These are phyloP conservation scores for Onthophagus taurus DNA, from an alignment of 1,140 invertebrate genomes.

Conservation along the genomic window DNA sequence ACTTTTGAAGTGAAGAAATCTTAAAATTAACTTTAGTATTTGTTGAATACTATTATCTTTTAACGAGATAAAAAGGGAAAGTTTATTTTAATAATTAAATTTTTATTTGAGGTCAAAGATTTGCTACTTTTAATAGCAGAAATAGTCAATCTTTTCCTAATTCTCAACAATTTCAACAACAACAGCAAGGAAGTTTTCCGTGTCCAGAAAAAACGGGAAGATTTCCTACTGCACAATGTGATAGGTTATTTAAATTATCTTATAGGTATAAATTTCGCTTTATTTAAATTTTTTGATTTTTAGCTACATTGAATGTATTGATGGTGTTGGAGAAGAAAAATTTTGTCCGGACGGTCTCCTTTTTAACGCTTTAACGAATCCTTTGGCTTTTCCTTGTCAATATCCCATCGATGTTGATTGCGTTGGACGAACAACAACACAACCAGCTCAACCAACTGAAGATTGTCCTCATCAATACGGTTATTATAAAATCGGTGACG, in stretches of 20 bases:
- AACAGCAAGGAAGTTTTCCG: no score
- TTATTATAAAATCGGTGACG: constrained; percentile 64
- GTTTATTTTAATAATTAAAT: no score
- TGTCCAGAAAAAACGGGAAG: constrained; percentile 62
- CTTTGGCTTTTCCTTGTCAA: constrained; percentile 67
- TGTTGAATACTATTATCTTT: no score
- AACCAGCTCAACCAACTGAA: constrained; percentile 54
- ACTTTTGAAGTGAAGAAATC: no score
- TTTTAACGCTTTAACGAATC: constrained; percentile 63
- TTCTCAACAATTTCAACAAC: no score
- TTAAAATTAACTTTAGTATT: no score
- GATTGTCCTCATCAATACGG: constrained; percentile 81
- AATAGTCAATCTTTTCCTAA: no score
- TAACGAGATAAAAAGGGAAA: no score
- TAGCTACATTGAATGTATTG: constrained; percentile 54
- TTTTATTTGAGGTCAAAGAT: no score
- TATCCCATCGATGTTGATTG: constrained; percentile 78
- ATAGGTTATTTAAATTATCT: constrained; percentile 37
- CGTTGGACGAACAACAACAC: constrained; percentile 53
- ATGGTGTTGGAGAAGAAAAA: constrained; percentile 64
- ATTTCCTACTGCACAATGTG: constrained; percentile 63
- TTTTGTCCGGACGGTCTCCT: constrained; percentile 75
- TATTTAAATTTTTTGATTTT: constrained; percentile 5
- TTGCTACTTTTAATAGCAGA: no score
- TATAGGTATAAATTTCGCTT: background rate